Conservation (phyloP, 23 tunicate genomes). For the Diplosoma virens region DNA sequence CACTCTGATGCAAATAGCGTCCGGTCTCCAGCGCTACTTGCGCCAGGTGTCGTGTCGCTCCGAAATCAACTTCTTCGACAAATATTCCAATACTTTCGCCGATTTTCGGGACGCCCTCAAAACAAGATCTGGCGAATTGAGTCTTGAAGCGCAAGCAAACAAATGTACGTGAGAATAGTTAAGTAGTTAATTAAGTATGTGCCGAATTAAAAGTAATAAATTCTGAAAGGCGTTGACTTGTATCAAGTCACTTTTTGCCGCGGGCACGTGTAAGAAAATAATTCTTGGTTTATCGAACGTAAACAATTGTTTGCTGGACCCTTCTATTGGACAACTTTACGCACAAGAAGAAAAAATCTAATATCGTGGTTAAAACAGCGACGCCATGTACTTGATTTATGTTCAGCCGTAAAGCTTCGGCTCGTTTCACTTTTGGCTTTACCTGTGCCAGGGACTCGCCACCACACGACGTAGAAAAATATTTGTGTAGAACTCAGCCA, state of each 20-base stretch:
- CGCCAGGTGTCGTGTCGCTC: constrained; percentile 86
- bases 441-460: no score
- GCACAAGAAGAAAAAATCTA: no score
- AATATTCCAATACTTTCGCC: constrained; percentile 89
- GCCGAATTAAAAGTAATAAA: neutral
- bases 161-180: neutral
- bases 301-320: no score
- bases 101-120: constrained; percentile 86
- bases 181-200: neutral
- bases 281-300: neutral
- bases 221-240: neutral
- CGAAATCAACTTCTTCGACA: constrained; percentile 89
- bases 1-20: constrained; percentile 95
- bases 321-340: no score
- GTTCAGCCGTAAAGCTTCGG: no score
- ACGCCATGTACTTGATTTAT: no score
- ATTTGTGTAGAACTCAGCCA: no score
- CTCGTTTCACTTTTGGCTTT: no score
- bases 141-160: constrained; percentile 42
- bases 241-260: neutral
- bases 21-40: constrained; percentile 85
- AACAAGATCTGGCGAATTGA: constrained; percentile 66
- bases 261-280: neutral
- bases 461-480: no score
- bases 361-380: no score